A percentile compares a stretch with the other conserved stretches of the same genome.
Conservation (phyloP, 2,888 invertebrate species). For the Tromatobia lineatoria region DNA sequence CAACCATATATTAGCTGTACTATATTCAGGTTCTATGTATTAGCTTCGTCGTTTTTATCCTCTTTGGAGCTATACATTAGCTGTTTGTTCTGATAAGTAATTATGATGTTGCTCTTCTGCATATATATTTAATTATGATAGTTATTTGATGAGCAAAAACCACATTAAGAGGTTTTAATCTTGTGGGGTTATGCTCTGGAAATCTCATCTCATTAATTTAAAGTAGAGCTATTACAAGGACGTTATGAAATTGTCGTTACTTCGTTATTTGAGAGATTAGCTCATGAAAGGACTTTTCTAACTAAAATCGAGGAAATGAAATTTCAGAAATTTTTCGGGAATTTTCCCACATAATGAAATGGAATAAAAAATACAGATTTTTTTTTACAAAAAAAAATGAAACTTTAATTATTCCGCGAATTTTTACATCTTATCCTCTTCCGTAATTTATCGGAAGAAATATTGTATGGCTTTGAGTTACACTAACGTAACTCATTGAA, state of each 20-base stretch:
- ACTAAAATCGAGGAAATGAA: neutral
- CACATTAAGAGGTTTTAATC: neutral
- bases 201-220: neutral
- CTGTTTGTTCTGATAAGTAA: neutral
- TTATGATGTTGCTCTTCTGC: neutral
- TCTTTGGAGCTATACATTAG: neutral
- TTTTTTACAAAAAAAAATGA: neutral
- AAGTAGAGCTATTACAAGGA: neutral
- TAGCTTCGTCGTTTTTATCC: neutral
- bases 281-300: neutral
- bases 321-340: too few relatives aligned
- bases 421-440: neutral
- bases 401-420: neutral
- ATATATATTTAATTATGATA: neutral
- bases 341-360: too few relatives aligned
- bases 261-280: neutral
- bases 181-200: neutral
- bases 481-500: neutral
- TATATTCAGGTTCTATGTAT: neutral
- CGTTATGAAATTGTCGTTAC: neutral
- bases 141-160: neutral
- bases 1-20: neutral
- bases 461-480: neutral
- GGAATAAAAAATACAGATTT: neutral
- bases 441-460: neutral